Conservation (phyloP, 2,888 invertebrate genomes). For the Drosophila nr. fundita region DNA sequence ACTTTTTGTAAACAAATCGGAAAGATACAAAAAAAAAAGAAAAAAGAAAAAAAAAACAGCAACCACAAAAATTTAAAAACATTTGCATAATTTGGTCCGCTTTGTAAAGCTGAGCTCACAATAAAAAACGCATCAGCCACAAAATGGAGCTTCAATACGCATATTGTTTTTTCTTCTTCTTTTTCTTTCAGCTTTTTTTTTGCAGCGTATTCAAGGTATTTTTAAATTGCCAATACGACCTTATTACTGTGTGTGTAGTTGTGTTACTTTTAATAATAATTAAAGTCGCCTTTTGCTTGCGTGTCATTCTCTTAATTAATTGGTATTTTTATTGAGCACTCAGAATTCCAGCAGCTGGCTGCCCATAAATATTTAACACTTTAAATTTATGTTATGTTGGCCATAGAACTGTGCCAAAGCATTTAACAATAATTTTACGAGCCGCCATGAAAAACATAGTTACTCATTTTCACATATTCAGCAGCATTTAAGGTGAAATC, state of each 20-base stretch:
- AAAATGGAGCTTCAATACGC: slow-evolving; percentile 15
- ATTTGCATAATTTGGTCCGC: slow-evolving; percentile 57
- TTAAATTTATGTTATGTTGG: slow-evolving; percentile 10
- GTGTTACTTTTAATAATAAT: slow-evolving; percentile 38
- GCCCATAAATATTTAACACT: slow-evolving; percentile 60
- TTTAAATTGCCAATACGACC: slow-evolving; percentile 61
- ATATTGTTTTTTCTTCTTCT: slow-evolving; percentile 31
- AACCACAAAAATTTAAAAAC: slow-evolving; percentile 11
- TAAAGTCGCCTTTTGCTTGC: slow-evolving; percentile 27
- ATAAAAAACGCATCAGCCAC: slow-evolving; percentile 19
- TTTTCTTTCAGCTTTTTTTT: slow-evolving; percentile 5
- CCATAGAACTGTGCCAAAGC: slow-evolving; percentile 63
- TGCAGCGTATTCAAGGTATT: slow-evolving; percentile 41
- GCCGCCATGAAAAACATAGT: slow-evolving; percentile 20
- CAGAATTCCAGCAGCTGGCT: slow-evolving; percentile 48
- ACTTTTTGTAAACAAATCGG: slow-evolving; percentile 53
- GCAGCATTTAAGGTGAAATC: slow-evolving; percentile 43
- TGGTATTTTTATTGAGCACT: slow-evolving; percentile 35
- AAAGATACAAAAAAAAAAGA: slow-evolving; percentile 13
- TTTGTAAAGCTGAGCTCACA: slow-evolving; percentile 14
- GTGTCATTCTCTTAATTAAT: slow-evolving; percentile 48
- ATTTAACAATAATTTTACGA: slow-evolving; percentile 48
- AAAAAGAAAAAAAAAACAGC: slow-evolving; percentile 2
- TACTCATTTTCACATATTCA: neutral
- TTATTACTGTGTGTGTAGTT: slow-evolving; percentile 52